Base-by-base conservation (phyloP, 2,113 vertebrate species). In the Rhynchomys soricoides region DNA sequence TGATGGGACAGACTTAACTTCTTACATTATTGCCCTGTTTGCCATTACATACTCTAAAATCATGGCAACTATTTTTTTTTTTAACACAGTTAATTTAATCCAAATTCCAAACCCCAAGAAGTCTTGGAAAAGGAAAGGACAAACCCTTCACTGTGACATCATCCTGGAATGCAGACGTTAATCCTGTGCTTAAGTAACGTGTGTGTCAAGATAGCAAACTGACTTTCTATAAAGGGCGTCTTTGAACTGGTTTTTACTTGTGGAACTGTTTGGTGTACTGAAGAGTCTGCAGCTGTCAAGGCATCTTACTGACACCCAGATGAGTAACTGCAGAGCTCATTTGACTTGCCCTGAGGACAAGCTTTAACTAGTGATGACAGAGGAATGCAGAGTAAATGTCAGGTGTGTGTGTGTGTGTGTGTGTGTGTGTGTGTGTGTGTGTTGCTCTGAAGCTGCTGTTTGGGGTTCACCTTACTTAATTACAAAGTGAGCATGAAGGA, bases 211-310 rank as follows among this genome's bases (percentile, higher is more conserved):
- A 97, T 74, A 97, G 78, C 34, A 83, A 97, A 10, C 62, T 91
- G 97, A 90, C 48, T 89, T 96, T 94, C 16, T 89, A 71, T 64
- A 94, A 64, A 86, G 90, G 37, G 45, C 12, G 22, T 94, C 98
- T 98, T 98, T 98, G 96, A 98, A 98, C 98, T 98, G 96, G 97
- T 98, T 95, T 98, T 98, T 94, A 96, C 97, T 98, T 98, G 98
- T 85, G 98, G 96, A 97, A 94, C 96, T 98, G 96, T 95, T 96
- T 95, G 98, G 91, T 98, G 57, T 94, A 70, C 66, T 82, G 48
- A 95, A 96, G 96, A 97, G 97, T 95, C 97, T 83, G 95, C 73
- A 57, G 96, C 95, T 98, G 97, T 98, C 97, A 98, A 91, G 90
- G 66, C 97, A 86, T 91, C 92, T 81, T 91, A 89, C 86, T 81